These are phyloP conservation scores for Araneus ventricosus DNA, from an alignment of 1,140 invertebrate species.

Conservation along the genomic window DNA sequence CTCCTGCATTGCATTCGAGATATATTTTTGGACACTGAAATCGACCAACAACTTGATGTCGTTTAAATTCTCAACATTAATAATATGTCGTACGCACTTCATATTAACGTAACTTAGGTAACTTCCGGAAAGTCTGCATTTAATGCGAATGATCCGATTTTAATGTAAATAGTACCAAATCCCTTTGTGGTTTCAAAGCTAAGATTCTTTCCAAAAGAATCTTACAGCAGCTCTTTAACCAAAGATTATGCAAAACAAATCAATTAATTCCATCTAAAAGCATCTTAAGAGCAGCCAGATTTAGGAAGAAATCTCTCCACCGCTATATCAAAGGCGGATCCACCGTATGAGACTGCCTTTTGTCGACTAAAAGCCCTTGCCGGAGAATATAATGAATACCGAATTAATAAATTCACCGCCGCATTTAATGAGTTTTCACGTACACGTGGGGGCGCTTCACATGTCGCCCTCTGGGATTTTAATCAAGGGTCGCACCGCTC, in stretches of 20 bases:
- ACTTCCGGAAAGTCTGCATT: too few relatives aligned
- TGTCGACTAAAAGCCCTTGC: slow-evolving; percentile 5
- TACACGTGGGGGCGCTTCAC: slow-evolving; percentile 1
- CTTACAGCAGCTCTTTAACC: neutral
- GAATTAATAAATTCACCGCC: slow-evolving; percentile 63
- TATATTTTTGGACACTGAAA: too few relatives aligned
- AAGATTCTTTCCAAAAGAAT: neutral
- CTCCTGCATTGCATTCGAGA: too few relatives aligned
- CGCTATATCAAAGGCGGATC: neutral
- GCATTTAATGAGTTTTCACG: slow-evolving; percentile 46
- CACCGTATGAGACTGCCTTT: neutral
- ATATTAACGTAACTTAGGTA: too few relatives aligned
- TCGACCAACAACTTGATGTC: too few relatives aligned
- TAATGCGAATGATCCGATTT: too few relatives aligned
- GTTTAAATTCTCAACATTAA: too few relatives aligned
- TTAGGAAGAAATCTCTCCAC: neutral
- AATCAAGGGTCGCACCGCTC: slow-evolving; percentile 11
- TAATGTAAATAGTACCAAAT: too few relatives aligned
- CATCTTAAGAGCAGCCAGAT: neutral
- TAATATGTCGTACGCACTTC: too few relatives aligned
- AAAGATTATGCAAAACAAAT: slow-evolving; percentile 22
- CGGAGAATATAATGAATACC: slow-evolving; percentile 55
- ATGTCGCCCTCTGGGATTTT: slow-evolving; percentile 36
- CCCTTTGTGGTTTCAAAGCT: neutral
- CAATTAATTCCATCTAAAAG: slow-evolving; percentile 1